Conservation (phyloP, 2,888 invertebrate genomes). For the Cancer borealis region DNA sequence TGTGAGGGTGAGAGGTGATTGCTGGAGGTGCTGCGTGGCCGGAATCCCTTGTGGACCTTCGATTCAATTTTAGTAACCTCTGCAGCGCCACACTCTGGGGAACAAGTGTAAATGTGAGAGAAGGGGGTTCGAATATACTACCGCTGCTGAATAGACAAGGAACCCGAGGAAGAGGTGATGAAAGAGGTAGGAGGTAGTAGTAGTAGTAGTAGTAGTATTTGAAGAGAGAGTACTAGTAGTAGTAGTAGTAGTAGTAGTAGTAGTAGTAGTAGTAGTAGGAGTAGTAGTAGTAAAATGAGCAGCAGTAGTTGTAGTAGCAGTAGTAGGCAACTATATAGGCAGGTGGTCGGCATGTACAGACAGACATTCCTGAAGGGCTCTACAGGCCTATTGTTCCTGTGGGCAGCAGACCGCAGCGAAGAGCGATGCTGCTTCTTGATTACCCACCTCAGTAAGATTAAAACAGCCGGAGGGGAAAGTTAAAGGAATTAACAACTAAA, state of each 20-base stretch:
- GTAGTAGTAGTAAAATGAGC: background rate
- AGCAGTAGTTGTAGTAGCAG: background rate
- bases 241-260: background rate
- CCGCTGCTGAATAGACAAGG: background rate
- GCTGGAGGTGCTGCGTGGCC: background rate
- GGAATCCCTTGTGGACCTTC: background rate
- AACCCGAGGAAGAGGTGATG: background rate
- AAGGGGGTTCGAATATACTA: background rate
- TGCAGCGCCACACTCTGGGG: background rate
- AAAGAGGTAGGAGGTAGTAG: background rate
- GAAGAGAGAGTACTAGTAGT: background rate
- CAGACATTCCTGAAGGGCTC: background rate
- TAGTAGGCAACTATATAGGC: background rate
- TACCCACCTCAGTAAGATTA: background rate
- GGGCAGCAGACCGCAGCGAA: background rate
- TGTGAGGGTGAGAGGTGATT: background rate
- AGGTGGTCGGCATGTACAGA: background rate
- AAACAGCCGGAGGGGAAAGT: background rate
- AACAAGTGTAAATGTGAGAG: background rate
- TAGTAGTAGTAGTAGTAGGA: background rate
- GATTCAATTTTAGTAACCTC: background rate
- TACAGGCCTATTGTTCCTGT: background rate
- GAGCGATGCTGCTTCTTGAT: slow-evolving; percentile 1
- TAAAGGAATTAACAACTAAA: background rate
- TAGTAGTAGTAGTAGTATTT: background rate